Conservation (phyloP, 2,797 vertebrate species). For the Salarias fasciatus region DNA sequence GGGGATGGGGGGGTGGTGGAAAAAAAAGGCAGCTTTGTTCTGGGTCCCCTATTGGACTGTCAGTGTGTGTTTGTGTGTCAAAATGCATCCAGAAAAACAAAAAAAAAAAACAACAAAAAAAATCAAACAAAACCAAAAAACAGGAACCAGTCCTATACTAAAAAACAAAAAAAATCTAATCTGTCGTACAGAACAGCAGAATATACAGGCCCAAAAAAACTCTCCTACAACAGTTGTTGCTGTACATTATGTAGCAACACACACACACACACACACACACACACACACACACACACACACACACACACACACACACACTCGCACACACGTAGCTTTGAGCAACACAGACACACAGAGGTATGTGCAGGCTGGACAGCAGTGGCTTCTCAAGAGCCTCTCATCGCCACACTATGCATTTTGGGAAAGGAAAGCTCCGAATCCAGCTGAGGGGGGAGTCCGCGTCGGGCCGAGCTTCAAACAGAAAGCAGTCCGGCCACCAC, state of each 20-base stretch:
- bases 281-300: too few species aligned
- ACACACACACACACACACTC: too few species aligned
- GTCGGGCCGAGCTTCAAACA: constrained; percentile 42
- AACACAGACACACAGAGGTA: constrained; percentile 57
- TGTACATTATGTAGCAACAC: constrained; percentile 73
- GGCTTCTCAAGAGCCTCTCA: constrained; percentile 45
- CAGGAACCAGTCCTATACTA: constrained; percentile 75
- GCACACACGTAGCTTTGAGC: constrained; percentile 66
- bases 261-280: constrained; percentile 62
- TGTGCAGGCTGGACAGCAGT: constrained; percentile 61
- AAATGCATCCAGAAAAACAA: constrained; percentile 26
- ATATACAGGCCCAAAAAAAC: constrained; percentile 72
- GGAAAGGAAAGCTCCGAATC: constrained; percentile 41
- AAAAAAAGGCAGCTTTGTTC: constrained; percentile 72
- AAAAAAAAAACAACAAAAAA: too few species aligned
- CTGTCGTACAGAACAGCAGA: constrained; percentile 70
- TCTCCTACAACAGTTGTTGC: constrained; percentile 64
- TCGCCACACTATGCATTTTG: constrained; percentile 47
- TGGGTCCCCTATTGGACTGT: constrained; percentile 60
- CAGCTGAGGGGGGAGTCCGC: constrained; percentile 32
- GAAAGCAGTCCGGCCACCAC: neutral
- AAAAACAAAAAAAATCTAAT: constrained; percentile 41
- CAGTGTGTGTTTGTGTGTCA: constrained; percentile 33
- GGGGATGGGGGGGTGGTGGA: constrained; percentile 11
- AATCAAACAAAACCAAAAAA: constrained; percentile 29